These are phyloP conservation scores for Eurypyga helias DNA, from an alignment of 2,113 vertebrate species.

Conservation along the genomic window DNA sequence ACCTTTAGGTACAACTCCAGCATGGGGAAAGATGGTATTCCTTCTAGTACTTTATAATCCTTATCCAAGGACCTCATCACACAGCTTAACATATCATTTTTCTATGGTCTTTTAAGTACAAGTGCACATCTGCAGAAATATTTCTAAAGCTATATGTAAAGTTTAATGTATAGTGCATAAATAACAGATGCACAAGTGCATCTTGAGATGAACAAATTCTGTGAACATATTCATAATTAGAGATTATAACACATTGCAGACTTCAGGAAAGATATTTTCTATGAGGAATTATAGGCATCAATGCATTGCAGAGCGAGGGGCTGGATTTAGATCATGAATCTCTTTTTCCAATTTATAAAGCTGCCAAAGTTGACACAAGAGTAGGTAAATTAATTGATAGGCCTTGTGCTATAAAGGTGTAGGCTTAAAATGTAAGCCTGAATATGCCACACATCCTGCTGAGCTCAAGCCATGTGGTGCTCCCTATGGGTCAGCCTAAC, in stretches of 20 bases:
- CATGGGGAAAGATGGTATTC: not conserved
- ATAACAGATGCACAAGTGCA: conserved; percentile 72
- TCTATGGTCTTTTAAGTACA: conserved; percentile 68
- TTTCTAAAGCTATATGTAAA: conserved; percentile 73
- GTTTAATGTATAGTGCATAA: conserved; percentile 72
- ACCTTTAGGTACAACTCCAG: not conserved
- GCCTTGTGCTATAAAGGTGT: conserved; percentile 24
- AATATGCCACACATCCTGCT: not conserved
- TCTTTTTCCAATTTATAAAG: conserved; percentile 69
- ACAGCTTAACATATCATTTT: conserved; percentile 57
- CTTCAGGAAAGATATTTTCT: conserved; percentile 72
- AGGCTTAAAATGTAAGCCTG: conserved; percentile 42
- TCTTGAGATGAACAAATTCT: conserved; percentile 72
- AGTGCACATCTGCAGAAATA: conserved; percentile 73
- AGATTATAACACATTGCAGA: conserved; percentile 72
- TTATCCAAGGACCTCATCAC: conserved; percentile 34
- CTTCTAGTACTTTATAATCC: conserved; percentile 3
- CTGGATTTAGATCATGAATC: conserved; percentile 65
- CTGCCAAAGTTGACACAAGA: conserved; percentile 58
- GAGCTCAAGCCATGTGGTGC: not conserved
- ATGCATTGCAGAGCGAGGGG: conserved; percentile 23
- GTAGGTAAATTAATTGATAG: conserved; percentile 64
- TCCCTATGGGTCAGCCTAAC: not conserved
- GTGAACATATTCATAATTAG: conserved; percentile 73
- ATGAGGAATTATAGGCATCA: conserved; percentile 68